These are phyloP conservation scores for Hoplodrina blanda DNA, from an alignment of 2,888 invertebrate species.

Conservation along the genomic window DNA sequence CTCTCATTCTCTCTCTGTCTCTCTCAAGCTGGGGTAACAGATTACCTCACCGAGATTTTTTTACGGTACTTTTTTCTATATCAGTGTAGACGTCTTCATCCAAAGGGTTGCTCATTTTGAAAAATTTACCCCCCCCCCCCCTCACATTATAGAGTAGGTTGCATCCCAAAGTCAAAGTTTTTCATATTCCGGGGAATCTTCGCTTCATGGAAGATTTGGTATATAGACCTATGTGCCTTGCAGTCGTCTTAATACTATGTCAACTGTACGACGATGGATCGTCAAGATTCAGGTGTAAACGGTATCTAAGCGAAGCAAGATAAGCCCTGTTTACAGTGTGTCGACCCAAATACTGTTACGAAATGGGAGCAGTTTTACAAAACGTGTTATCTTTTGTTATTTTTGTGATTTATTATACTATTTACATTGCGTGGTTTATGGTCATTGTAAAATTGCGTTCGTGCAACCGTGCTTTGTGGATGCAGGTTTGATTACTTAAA, in stretches of 20 bases:
- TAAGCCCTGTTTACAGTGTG: constrained; percentile 59
- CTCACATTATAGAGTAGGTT: too few species aligned
- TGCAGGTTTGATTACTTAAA: constrained; percentile 31
- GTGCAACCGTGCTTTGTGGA: constrained; percentile 29
- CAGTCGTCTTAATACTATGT: background rate
- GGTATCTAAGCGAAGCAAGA: constrained; percentile 47
- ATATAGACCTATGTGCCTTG: too few species aligned
- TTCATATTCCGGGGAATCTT: background rate
- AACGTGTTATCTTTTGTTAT: constrained; percentile 63
- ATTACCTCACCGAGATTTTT: too few species aligned
- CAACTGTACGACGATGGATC: constrained; percentile 1
- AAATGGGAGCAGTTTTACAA: constrained; percentile 65
- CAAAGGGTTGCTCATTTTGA: too few species aligned
- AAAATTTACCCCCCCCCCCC: too few species aligned
- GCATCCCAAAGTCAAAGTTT: background rate
- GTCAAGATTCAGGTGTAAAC: constrained; percentile 52
- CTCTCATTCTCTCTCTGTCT: too few species aligned
- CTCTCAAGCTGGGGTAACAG: too few species aligned
- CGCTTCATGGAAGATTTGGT: background rate
- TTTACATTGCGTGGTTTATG: constrained; percentile 63
- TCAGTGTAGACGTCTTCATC: too few species aligned
- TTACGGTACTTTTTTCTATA: too few species aligned
- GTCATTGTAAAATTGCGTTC: constrained; percentile 42
- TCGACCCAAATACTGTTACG: constrained; percentile 64
- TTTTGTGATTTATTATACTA: constrained; percentile 66